A percentile compares a stretch with the other conserved stretches of the same genome.
These are phyloP conservation scores for Naso thynnoides DNA, from an alignment of 2,797 vertebrate genomes.

Conservation along the genomic window DNA sequence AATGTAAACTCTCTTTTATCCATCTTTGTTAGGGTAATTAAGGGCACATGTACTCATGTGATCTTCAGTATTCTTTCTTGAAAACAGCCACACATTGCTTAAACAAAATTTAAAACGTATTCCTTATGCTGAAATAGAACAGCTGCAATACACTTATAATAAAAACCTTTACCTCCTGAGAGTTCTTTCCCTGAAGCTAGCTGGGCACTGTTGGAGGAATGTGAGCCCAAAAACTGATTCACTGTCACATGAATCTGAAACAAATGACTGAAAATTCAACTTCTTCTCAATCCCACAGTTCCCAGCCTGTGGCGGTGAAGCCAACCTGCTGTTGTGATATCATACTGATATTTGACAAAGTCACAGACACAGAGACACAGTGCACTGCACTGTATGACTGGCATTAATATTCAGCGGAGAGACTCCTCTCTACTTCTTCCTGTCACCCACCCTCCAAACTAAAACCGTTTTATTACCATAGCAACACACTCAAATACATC, in stretches of 20 bases:
- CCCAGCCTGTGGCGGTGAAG: conserved; percentile 15
- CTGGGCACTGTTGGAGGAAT: neutral
- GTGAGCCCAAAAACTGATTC: conserved; percentile 21
- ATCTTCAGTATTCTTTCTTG: neutral
- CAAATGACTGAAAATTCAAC: conserved; percentile 32
- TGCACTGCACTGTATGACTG: conserved; percentile 27
- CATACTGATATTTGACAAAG: conserved; percentile 62
- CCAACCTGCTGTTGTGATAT: conserved; percentile 37
- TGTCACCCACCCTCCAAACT: conserved; percentile 45
- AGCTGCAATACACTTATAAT: neutral
- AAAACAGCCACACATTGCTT: neutral
- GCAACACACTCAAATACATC: conserved; percentile 47
- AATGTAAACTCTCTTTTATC: neutral
- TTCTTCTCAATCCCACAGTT: conserved; percentile 13
- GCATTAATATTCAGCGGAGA: conserved; percentile 66
- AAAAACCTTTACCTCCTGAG: neutral
- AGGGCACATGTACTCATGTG: neutral
- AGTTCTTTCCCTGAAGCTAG: neutral
- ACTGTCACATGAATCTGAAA: conserved; percentile 31
- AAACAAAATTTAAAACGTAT: neutral
- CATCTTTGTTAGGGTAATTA: neutral
- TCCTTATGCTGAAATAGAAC: neutral
- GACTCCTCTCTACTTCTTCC: conserved; percentile 39
- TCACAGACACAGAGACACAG: conserved; percentile 32
- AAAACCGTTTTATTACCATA: conserved; percentile 54